phyloP scores from a whole-genome alignment of 2,888 invertebrate species.

The Cepaea hortensis region DNA sequence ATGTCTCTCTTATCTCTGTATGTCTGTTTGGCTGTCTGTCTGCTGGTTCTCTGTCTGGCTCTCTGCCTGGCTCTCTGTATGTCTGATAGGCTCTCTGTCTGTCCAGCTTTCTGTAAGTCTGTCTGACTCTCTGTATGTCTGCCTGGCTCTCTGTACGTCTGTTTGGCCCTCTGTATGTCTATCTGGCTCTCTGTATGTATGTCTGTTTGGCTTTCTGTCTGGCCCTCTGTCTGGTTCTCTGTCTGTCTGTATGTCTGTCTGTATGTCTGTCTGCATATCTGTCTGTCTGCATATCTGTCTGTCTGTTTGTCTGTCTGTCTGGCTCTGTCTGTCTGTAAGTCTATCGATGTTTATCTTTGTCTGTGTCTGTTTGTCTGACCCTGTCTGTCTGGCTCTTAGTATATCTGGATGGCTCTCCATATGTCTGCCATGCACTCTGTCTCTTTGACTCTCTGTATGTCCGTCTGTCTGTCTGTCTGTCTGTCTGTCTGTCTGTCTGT shows the following conservation, averaged over 20 bases:
- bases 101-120: background rate
- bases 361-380: background rate
- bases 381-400: background rate
- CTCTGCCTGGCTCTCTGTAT: background rate
- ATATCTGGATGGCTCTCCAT: background rate
- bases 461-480: background rate
- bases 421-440: background rate
- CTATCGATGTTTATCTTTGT: background rate
- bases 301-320: background rate
- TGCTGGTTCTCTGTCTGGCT: background rate
- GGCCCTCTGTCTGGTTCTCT: no score
- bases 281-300: no score
- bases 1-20: no score
- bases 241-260: no score
- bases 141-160: background rate
- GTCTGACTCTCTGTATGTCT: background rate
- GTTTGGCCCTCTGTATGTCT: background rate
- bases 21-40: no score
- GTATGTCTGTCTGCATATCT: no score
- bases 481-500: background rate
- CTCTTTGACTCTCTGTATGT: background rate
- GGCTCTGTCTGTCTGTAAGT: background rate
- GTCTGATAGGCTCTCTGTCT: constrained; percentile 14
- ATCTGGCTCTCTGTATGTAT: background rate
- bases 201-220: no score